Percentiles rank a stretch among this genome's conserved stretches.
Conservation (phyloP, 2,888 invertebrate genomes). For the Ernsta delagoae region DNA sequence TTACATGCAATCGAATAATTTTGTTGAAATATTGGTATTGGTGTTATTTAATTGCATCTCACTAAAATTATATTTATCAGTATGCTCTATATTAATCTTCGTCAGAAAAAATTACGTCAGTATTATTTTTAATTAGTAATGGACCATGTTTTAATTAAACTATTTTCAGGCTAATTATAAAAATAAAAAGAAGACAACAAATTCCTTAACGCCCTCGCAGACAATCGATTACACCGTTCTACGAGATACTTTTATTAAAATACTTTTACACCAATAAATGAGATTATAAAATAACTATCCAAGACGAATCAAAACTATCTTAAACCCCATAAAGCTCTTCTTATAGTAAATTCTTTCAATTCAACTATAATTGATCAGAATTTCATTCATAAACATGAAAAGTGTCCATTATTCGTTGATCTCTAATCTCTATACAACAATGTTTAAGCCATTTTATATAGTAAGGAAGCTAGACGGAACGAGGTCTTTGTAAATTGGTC, state of each 20-base stretch:
- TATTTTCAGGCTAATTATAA: too few species aligned
- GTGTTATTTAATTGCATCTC: neutral
- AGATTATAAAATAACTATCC: constrained; percentile 11
- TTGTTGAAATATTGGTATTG: neutral
- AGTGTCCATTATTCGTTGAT: constrained; percentile 39
- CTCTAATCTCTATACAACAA: constrained; percentile 34
- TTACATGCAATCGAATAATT: neutral
- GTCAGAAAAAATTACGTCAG: too few species aligned
- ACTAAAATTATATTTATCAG: neutral
- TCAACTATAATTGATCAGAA: constrained; percentile 40
- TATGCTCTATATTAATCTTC: neutral
- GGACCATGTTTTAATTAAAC: too few species aligned
- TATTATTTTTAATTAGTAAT: too few species aligned
- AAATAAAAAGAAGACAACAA: neutral
- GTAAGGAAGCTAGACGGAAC: constrained; percentile 35
- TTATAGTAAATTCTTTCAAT: constrained; percentile 35
- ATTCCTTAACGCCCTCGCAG: constrained; percentile 11
- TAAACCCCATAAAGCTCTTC: constrained; percentile 25
- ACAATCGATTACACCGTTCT: constrained; percentile 12
- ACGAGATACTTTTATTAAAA: constrained; percentile 6
- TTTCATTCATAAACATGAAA: constrained; percentile 44
- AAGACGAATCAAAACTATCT: constrained; percentile 20
- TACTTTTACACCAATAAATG: constrained; percentile 25
- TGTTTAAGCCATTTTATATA: neutral
- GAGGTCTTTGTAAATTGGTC: constrained; percentile 45